Conservation (phyloP, 2,888 invertebrate genomes). For the Aphidius colemani region DNA sequence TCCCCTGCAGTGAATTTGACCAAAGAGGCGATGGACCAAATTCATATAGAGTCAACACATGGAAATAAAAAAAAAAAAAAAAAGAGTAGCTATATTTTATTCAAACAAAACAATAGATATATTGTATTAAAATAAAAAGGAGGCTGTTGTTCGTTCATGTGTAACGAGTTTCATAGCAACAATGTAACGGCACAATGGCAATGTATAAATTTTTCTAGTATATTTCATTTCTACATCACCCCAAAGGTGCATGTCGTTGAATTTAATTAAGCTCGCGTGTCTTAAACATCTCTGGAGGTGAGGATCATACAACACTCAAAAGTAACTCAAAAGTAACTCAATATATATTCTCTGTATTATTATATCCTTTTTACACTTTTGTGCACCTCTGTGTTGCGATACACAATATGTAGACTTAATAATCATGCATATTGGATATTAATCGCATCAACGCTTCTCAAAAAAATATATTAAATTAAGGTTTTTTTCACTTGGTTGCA, state of each 20-base stretch:
- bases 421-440: slow-evolving; percentile 7
- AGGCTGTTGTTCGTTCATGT: slow-evolving; percentile 18
- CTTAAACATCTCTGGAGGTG: slow-evolving; percentile 18
- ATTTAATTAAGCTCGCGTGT: slow-evolving; percentile 29
- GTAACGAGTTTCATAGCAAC: slow-evolving; percentile 29
- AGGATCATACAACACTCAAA: slow-evolving; percentile 14
- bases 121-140: slow-evolving; percentile 32
- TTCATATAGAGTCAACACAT: too few relatives aligned
- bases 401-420: slow-evolving; percentile 26
- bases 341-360: too few relatives aligned
- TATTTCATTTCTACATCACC: neutral
- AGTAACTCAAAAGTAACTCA: too few relatives aligned
- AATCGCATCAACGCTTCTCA: slow-evolving; percentile 26
- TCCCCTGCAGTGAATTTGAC: slow-evolving; percentile 19
- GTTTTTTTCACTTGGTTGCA: neutral
- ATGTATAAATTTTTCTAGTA: slow-evolving; percentile 20
- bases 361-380: slow-evolving; percentile 60
- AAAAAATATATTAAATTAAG: neutral
- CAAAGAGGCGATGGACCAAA: slow-evolving; percentile 35
- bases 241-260: slow-evolving; percentile 1
- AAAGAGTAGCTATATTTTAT: slow-evolving; percentile 15
- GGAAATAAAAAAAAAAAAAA: slow-evolving; percentile 21
- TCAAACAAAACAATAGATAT: slow-evolving; percentile 33
- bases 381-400: slow-evolving; percentile 43
- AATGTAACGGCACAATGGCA: slow-evolving; percentile 33